These are phyloP conservation scores for Trachops cirrhosus DNA, from an alignment of 2,797 vertebrate genomes.

Conservation along the genomic window DNA sequence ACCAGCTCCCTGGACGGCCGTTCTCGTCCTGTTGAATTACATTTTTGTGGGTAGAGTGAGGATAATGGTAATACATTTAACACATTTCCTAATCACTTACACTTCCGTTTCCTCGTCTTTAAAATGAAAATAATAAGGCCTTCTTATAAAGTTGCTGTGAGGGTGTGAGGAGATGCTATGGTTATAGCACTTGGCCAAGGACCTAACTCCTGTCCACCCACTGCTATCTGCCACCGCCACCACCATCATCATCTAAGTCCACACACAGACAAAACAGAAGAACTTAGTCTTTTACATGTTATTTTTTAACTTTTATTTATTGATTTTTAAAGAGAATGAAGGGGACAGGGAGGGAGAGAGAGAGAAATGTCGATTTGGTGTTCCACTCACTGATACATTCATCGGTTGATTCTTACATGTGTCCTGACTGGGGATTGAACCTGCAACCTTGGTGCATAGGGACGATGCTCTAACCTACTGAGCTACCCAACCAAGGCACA, in stretches of 20 bases:
- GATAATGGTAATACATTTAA: background rate
- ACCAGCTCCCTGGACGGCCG: background rate
- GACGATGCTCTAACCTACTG: background rate
- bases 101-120: background rate
- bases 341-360: no score
- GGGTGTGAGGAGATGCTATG: background rate
- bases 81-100: background rate
- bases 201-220: background rate
- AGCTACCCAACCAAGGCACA: background rate
- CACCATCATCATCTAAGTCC: background rate
- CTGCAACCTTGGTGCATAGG: background rate
- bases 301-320: no score
- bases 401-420: background rate
- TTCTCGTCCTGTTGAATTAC: background rate
- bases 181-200: background rate
- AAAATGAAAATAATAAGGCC: background rate
- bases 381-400: background rate
- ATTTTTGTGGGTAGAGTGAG: background rate
- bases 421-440: no score
- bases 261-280: background rate
- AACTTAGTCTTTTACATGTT: background rate
- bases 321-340: no score
- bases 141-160: background rate
- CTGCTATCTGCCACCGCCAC: background rate
- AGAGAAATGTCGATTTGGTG: background rate